Evolutionary conservation across 37 sponge, comb jelly and placozoan genomes (phyloP).

Genomic region (Theonella swinhoei): DNA sequence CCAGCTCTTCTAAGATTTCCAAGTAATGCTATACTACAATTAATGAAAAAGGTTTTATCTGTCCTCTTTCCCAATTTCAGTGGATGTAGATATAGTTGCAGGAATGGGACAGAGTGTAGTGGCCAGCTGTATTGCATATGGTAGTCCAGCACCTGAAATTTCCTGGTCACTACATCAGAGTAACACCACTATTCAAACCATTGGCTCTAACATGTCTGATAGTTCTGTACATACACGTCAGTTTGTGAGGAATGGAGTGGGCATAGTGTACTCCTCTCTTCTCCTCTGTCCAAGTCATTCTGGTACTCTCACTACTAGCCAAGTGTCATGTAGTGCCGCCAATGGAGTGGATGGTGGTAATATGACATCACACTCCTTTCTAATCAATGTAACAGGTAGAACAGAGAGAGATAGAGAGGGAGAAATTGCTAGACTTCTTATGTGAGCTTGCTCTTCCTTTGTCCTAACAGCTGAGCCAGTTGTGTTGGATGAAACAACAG

Average conservation of each 20-base stretch:
- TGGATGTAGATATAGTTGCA: neutral
- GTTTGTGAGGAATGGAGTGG: neutral
- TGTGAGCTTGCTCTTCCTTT: neutral
- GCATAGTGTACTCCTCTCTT: neutral
- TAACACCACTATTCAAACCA: neutral
- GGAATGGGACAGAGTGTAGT: neutral
- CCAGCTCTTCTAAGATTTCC: neutral
- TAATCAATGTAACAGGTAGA: neutral
- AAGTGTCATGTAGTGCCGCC: neutral
- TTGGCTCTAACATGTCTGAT: neutral
- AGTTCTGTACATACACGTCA: neutral
- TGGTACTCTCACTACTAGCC: neutral
- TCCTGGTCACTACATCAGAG: neutral
- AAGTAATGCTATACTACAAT: neutral
- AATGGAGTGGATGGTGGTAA: neutral
- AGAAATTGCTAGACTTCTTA: no score
- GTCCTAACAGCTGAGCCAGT: neutral
- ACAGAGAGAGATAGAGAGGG: no score
- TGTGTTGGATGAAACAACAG: neutral
- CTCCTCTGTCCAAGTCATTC: neutral
- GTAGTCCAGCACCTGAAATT: slow-evolving; percentile 2
- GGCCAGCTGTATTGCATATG: slow-evolving; percentile 26
- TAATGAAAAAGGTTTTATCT: no score
- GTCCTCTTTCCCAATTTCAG: no score
- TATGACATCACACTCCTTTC: neutral